Evolutionary conservation across 2,797 vertebrate species (phyloP).

Genomic region (Limnodromus scolopaceus): DNA sequence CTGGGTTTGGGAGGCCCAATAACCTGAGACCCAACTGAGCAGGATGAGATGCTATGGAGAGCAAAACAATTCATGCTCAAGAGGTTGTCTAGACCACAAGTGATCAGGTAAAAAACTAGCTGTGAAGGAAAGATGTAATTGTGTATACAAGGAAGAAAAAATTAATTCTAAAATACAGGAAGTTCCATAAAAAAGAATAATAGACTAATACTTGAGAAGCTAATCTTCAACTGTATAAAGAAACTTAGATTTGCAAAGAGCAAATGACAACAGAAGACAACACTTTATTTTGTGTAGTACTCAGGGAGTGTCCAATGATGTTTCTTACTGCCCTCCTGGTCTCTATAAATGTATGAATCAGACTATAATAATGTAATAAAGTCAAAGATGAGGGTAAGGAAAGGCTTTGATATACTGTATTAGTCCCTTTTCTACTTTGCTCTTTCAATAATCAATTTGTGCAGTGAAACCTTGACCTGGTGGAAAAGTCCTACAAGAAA

Average conservation of each 20-base stretch:
- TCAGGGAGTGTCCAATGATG: neutral
- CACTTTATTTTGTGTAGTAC: neutral
- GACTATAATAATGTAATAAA: neutral
- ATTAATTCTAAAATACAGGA: neutral
- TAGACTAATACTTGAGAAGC: fast-evolving
- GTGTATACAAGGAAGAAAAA: neutral
- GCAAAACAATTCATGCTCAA: neutral
- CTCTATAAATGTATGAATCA: neutral
- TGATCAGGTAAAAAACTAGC: neutral
- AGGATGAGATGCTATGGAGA: neutral
- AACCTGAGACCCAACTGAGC: neutral
- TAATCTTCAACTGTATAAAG: neutral
- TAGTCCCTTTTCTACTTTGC: neutral
- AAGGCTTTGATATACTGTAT: neutral
- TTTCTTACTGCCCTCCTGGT: neutral
- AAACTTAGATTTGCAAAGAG: neutral
- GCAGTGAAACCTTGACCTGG: neutral
- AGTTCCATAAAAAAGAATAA: neutral
- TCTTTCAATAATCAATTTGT: neutral
- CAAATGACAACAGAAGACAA: neutral
- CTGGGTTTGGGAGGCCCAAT: neutral
- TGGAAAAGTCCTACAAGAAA: neutral
- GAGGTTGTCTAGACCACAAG: neutral
- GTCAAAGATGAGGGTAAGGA: neutral
- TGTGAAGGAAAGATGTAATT: neutral